These are phyloP conservation scores for Oreochromis aureus DNA, from an alignment of 2,113 vertebrate genomes.

Conservation along the genomic window DNA sequence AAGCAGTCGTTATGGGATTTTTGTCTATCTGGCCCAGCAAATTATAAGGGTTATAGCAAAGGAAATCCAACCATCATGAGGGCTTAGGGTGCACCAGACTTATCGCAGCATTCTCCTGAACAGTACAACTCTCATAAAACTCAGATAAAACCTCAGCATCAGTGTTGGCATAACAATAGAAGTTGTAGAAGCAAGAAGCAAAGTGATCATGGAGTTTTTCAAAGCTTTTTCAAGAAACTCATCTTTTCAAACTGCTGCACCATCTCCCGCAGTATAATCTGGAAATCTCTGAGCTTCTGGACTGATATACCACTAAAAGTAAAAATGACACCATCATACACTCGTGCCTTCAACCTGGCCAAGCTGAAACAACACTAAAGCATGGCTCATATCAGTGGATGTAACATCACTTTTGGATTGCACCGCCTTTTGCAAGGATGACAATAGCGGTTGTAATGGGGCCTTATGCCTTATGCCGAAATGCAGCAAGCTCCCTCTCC, in stretches of 20 bases:
- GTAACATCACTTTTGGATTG: not conserved
- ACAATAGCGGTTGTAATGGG: not conserved
- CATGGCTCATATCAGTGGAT: not conserved
- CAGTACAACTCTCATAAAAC: not conserved
- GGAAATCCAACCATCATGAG: not conserved
- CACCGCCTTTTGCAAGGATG: not conserved
- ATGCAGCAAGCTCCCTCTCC: not conserved
- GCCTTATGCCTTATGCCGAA: fast-evolving
- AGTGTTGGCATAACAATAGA: fast-evolving
- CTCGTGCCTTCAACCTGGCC: not conserved
- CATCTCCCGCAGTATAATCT: not conserved
- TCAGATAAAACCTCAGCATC: not conserved
- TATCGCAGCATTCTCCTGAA: not conserved
- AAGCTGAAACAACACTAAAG: not conserved
- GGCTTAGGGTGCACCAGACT: not conserved
- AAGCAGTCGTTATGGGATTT: not conserved
- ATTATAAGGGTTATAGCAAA: not conserved
- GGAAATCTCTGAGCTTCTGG: not conserved
- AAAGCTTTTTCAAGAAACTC: not conserved
- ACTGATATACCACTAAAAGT: not conserved
- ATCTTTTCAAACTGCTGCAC: not conserved
- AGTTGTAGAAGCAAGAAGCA: not conserved
- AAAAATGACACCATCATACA: not conserved
- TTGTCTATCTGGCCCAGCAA: not conserved
- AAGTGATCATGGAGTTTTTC: not conserved